Conservation (phyloP, 2,888 invertebrate species). For the Dione juno region DNA sequence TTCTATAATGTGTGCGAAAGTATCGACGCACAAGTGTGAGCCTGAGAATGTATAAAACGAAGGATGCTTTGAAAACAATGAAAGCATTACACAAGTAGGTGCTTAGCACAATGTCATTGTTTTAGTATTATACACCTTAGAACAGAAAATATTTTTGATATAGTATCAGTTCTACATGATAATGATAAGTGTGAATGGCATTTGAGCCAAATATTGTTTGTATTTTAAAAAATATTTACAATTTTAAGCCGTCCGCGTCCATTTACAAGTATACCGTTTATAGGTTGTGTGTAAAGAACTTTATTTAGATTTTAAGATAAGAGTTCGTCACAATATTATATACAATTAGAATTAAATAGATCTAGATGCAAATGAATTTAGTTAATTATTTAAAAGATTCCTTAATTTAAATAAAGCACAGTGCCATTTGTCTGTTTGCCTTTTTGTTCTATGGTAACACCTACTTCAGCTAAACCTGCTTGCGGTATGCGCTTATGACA, state of each 20-base stretch:
- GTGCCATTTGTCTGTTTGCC: background rate
- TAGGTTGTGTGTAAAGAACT: too few relatives aligned
- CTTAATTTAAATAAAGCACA: background rate
- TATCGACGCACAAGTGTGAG: constrained; percentile 24
- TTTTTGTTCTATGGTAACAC: constrained; percentile 20
- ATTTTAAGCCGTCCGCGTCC: too few relatives aligned
- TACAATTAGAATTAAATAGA: too few relatives aligned
- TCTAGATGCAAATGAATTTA: too few relatives aligned
- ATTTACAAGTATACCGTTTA: too few relatives aligned
- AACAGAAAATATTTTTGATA: constrained; percentile 13
- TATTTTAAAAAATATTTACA: too few relatives aligned
- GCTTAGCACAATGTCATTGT: constrained; percentile 68
- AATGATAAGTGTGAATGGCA: background rate
- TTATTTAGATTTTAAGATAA: too few relatives aligned
- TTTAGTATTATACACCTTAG: constrained; percentile 42
- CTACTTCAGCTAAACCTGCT: constrained; percentile 23
- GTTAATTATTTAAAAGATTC: too few relatives aligned
- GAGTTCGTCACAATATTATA: too few relatives aligned
- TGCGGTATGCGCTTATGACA: constrained; percentile 29
- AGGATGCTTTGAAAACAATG: constrained; percentile 69
- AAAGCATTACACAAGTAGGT: constrained; percentile 55
- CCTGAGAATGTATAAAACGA: constrained; percentile 38
- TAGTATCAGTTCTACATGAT: background rate
- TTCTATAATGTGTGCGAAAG: constrained; percentile 4
- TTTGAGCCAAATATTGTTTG: too few relatives aligned